Conservation (phyloP, 2,888 invertebrate species). For the Linnaemya tessellans region DNA sequence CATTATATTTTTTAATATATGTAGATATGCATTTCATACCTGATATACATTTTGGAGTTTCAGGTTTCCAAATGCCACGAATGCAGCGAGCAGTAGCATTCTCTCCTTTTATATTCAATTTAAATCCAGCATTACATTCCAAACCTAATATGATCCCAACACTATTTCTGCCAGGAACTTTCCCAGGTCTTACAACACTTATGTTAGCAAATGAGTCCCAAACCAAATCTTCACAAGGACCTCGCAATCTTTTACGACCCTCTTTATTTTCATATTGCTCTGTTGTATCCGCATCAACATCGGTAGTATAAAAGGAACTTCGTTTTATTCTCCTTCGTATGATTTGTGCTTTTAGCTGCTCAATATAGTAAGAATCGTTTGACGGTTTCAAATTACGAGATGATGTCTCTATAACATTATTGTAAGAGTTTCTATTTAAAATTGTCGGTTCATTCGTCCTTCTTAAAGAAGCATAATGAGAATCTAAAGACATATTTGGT, state of each 20-base stretch:
- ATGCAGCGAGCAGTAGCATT: slow-evolving; percentile 92
- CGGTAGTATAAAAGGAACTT: slow-evolving; percentile 37
- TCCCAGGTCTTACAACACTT: slow-evolving; percentile 88
- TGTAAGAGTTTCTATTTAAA: slow-evolving; percentile 67
- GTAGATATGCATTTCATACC: slow-evolving; percentile 84
- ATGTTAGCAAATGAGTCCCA: slow-evolving; percentile 83
- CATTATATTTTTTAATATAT: too few species aligned
- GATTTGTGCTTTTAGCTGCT: slow-evolving; percentile 80
- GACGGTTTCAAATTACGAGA: slow-evolving; percentile 30
- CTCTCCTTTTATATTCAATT: slow-evolving; percentile 87
- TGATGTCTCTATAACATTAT: slow-evolving; percentile 56
- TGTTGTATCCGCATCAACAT: slow-evolving; percentile 75
- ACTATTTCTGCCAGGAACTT: slow-evolving; percentile 88
- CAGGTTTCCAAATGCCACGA: slow-evolving; percentile 93
- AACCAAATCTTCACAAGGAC: slow-evolving; percentile 86
- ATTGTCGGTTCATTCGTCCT: slow-evolving; percentile 56
- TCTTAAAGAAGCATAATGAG: slow-evolving; percentile 67
- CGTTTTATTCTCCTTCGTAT: slow-evolving; percentile 78
- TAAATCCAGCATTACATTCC: slow-evolving; percentile 91
- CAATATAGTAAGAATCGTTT: slow-evolving; percentile 76
- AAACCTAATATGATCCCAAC: slow-evolving; percentile 90
- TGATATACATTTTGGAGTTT: slow-evolving; percentile 91
- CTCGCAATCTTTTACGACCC: slow-evolving; percentile 81
- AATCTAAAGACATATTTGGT: slow-evolving; percentile 77
- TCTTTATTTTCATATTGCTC: slow-evolving; percentile 76